Evolutionary conservation across 1,140 invertebrate genomes (phyloP), one percentile per base, ranked within the genome.

Genomic region (Coboldia fuscipes): DNA sequence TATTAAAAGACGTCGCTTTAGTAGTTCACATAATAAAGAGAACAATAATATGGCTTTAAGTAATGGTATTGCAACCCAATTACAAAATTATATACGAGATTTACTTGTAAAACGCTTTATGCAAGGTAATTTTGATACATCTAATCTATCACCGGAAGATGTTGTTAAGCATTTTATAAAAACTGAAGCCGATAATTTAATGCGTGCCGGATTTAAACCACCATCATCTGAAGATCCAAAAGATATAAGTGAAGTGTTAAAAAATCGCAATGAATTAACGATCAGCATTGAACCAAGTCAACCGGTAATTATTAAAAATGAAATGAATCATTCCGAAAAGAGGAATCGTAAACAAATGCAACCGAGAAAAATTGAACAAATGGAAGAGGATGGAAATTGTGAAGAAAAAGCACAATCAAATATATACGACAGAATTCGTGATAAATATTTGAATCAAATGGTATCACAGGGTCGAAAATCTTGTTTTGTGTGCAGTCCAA

Each of bases 311-410:
- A 15, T n/a, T 6, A 6, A 15, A n/a, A 13, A 29, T 29, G 12
- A 23, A 7, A 23, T 7, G 12, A 23, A 23, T 23, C 27, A 13
- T 10, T n/a, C 14, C 5, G 27, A 29, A 29, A 29, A 12, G 39
- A 40, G 29, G 40, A 45, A 39, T 38, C 53, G 53, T 18, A 56
- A 53, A 36, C 53, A 55, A 40, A 47, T 51, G 19, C 50, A 56
- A 41, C 53, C 54, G 12, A 54, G 52, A 40, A 55, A 56, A 41
- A 55, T 56, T 50, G 1, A 33, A 47, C 7, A 39, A 48, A 2
- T 50, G 45, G 19, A 53, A 53, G 29, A 37, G 37, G 7, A 42
- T 48, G 8, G 4, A 10, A 10, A 28, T 7, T 10, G 13, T 28
- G 7, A 28, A 8, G 5, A 10, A 10, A 28, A 28, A 10, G n/a